phyloP scores from a whole-genome alignment of 2,888 invertebrate species.

The Cistogaster globosa region DNA sequence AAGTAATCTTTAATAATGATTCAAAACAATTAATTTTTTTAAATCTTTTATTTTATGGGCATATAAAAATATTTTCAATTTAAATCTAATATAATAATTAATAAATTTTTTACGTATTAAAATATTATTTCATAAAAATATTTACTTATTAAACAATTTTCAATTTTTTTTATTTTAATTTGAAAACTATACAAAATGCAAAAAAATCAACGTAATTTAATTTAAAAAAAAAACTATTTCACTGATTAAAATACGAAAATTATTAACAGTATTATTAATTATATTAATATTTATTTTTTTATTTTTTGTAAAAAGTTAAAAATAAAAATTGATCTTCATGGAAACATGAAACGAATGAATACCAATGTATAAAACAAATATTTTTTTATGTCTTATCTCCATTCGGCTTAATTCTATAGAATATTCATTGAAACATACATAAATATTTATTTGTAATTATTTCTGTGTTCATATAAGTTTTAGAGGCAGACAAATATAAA shows the following conservation, averaged over 20 bases:
- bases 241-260: slow-evolving; percentile 39
- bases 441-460: slow-evolving; percentile 30
- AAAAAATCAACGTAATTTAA: slow-evolving; percentile 24
- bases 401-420: neutral
- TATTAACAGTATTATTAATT: slow-evolving; percentile 18
- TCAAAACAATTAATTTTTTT: too few relatives aligned
- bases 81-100: too few relatives aligned
- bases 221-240: slow-evolving; percentile 21
- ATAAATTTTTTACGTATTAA: too few relatives aligned
- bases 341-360: slow-evolving; percentile 29
- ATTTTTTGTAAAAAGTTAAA: slow-evolving; percentile 9
- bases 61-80: too few relatives aligned
- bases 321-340: slow-evolving; percentile 42
- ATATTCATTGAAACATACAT: slow-evolving; percentile 10
- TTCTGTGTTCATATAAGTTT: slow-evolving; percentile 14
- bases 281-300: neutral
- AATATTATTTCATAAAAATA: too few relatives aligned
- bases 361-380: slow-evolving; percentile 20
- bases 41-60: too few relatives aligned
- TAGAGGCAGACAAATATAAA: slow-evolving; percentile 20
- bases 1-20: too few relatives aligned
- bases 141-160: neutral
- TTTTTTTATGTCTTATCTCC: slow-evolving; percentile 55
- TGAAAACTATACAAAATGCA: neutral
- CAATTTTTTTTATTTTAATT: neutral